A percentile compares a stretch with the other conserved stretches of the same genome.
Evolutionary conservation across 2,113 vertebrate genomes (phyloP).

Genomic region (Chlorodrepanis virens): DNA sequence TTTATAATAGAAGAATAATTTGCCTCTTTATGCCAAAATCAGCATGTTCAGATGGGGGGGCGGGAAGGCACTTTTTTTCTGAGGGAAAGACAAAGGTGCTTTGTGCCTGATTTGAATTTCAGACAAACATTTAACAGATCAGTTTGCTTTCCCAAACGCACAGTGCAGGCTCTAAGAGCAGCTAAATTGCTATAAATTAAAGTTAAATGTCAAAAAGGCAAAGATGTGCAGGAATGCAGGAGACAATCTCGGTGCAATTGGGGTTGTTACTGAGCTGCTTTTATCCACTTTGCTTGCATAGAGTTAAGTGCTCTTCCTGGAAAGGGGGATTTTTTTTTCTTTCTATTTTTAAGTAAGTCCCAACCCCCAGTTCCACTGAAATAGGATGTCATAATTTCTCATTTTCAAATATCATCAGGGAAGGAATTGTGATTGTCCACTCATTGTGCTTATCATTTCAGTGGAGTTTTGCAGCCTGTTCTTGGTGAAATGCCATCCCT

Average conservation of each 20-base stretch:
- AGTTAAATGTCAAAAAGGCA: constrained; percentile 72
- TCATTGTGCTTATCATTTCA: neutral
- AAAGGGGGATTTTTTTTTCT: neutral
- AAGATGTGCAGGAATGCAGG: constrained; percentile 49
- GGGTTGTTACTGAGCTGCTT: constrained; percentile 50
- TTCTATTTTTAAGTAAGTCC: constrained; percentile 20
- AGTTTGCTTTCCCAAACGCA: constrained; percentile 29
- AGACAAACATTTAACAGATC: constrained; percentile 57
- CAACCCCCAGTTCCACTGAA: neutral
- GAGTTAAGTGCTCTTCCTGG: constrained; percentile 59
- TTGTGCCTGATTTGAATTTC: constrained; percentile 49
- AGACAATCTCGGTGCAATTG: constrained; percentile 51
- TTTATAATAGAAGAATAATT: neutral
- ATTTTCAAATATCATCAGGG: neutral
- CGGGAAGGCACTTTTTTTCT: neutral
- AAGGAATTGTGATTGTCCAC: neutral
- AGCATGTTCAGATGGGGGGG: neutral
- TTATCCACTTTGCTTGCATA: constrained; percentile 60
- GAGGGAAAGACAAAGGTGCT: constrained; percentile 1
- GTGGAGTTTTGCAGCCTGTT: neutral
- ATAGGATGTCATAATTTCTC: neutral
- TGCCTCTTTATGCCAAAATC: neutral
- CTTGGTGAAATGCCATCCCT: neutral
- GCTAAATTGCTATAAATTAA: constrained; percentile 71
- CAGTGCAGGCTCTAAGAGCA: constrained; percentile 38